Evolutionary conservation across 2,797 vertebrate genomes (phyloP), one percentile per base, ranked within the genome.

Genomic region (Pelodytes ibericus): DNA sequence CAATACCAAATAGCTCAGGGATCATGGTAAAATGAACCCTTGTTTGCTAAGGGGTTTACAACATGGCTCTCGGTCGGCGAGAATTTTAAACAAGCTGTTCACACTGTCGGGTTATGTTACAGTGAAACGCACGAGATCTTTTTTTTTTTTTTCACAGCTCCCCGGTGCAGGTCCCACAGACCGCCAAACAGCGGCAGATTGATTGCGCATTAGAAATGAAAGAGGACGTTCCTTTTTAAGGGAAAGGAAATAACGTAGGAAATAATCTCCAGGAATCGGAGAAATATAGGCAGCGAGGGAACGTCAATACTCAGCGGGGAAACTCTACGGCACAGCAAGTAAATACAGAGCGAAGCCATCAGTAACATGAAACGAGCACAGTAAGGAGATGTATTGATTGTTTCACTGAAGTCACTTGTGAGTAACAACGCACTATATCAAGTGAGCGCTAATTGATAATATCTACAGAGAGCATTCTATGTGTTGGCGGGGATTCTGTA

Each of bases 331-430:
- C 36, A 59, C 30, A 69, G 74, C n/a, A 62, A 59, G 64, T 67
- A 75, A 75, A 68, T 75, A 75, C 59, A 56, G 64, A 66, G 72
- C 13, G 53, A 68, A 74, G 67, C 30, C 27, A 49, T 67, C n/a
- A n/a, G 53, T 18, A 31, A 60, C 72, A 75, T 60, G 26, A 67
- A 75, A 60, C n/a, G 51, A 75, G 18, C 56, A 59, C 39, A 47
- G 53, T 11, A 47, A 60, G 72, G 72, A 67, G 63, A 68, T 60
- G 53, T 75, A 75, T 75, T 51, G 72, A 75, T 75, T 75, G 33
- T 75, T 68, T 60, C 36, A 66, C 62, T 58, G 47, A 44, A 74
- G 72, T 66, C 72, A 41, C 58, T 74, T 30, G 49, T 60, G 56
- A 75, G 27, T 36, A 68, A 75, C 4, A 16, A 64, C n/a, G 64